Evolutionary conservation across 2,888 invertebrate species (phyloP).

Genomic region (Pristionchus exspectatus): DNA sequence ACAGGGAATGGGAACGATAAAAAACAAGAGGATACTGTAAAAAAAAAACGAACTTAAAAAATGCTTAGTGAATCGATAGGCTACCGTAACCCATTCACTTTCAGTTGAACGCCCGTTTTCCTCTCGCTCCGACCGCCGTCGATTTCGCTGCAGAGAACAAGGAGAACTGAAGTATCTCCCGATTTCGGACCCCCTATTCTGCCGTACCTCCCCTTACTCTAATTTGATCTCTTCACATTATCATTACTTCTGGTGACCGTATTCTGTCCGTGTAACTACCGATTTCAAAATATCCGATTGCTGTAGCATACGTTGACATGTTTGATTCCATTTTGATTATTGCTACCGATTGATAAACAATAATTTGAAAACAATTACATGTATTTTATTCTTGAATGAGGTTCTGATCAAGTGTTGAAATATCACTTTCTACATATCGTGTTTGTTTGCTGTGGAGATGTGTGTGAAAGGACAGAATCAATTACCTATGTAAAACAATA

Average conservation of each 20-base stretch:
- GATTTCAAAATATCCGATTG: neutral
- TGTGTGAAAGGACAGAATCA: no score
- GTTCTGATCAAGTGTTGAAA: no score
- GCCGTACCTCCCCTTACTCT: neutral
- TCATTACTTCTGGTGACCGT: neutral
- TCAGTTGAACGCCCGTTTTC: conserved; percentile 28
- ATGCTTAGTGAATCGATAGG: no score
- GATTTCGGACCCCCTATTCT: neutral
- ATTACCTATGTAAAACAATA: no score
- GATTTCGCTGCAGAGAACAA: conserved; percentile 36
- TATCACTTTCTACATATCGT: no score
- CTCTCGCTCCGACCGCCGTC: neutral
- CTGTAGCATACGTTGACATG: conserved; percentile 31
- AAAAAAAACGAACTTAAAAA: no score
- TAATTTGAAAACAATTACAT: no score
- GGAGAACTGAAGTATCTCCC: neutral
- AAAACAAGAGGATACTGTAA: no score
- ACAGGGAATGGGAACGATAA: no score
- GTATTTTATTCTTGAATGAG: no score
- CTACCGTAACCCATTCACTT: neutral
- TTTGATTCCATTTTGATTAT: neutral
- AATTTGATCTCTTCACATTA: neutral
- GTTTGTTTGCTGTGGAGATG: no score
- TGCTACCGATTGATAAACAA: neutral
- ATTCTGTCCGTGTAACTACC: neutral